Conservation (phyloP, 2,113 vertebrate genomes). For the Ammodramus savannarum region DNA sequence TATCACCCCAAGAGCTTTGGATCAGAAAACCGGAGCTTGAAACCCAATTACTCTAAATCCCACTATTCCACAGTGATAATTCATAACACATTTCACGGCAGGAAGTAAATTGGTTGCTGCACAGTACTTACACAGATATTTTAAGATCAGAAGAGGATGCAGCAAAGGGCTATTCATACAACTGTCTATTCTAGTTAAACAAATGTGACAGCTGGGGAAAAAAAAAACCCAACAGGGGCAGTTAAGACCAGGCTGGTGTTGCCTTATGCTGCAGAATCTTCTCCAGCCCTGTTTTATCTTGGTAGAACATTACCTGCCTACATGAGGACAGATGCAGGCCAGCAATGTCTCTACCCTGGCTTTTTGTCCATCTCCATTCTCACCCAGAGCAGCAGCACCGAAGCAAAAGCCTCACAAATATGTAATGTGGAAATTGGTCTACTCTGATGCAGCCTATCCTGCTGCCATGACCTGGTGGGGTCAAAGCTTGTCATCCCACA, state of each 20-base stretch:
- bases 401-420: not conserved
- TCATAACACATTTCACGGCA: not conserved
- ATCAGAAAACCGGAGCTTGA: not conserved
- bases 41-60: not conserved
- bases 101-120: not conserved
- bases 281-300: not conserved
- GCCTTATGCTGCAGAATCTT: not conserved
- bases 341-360: not conserved
- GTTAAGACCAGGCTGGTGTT: not conserved
- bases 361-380: not conserved
- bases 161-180: not conserved
- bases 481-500: fast-evolving
- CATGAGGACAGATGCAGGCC: not conserved
- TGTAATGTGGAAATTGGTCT: not conserved
- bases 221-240: not conserved
- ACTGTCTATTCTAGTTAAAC: not conserved
- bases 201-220: not conserved
- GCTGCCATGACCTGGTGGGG: no score
- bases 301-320: not conserved
- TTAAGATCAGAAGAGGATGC: not conserved
- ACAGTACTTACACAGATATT: not conserved
- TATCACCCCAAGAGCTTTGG: not conserved
- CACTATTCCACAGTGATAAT: not conserved
- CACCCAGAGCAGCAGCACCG: not conserved
- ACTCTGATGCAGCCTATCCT: fast-evolving